These are phyloP conservation scores for Phalacrocorax carbo DNA, from an alignment of 2,113 vertebrate species.

Conservation along the genomic window DNA sequence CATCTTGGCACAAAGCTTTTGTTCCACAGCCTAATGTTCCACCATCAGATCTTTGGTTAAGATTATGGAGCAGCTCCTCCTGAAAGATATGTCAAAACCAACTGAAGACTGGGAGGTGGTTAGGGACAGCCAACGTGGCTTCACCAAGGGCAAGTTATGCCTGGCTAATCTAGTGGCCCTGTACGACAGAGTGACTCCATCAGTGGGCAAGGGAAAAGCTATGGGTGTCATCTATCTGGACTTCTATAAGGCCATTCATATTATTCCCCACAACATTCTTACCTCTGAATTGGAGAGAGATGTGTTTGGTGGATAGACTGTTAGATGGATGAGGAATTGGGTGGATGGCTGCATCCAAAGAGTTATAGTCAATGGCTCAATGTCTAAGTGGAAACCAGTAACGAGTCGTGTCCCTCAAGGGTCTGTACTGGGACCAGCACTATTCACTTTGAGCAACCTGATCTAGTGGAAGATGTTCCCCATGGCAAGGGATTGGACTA, in stretches of 20 bases:
- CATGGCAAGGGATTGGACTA: not conserved
- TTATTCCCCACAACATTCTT: rapidly evolving
- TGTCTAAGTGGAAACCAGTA: not conserved
- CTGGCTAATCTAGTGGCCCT: not conserved
- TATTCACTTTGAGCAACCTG: not conserved
- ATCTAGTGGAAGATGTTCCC: not conserved
- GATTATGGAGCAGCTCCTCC: not conserved
- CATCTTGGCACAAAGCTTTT: not conserved
- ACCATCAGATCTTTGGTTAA: not conserved
- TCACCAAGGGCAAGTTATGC: not conserved
- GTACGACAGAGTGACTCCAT: not conserved
- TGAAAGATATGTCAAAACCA: not conserved
- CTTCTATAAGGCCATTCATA: not conserved
- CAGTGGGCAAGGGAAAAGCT: not conserved
- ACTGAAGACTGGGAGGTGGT: not conserved
- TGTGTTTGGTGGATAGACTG: not conserved
- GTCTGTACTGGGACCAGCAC: rapidly evolving
- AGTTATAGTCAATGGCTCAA: not conserved
- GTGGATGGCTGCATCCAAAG: not conserved
- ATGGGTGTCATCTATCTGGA: not conserved
- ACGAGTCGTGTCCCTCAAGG: rapidly evolving
- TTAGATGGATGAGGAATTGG: not conserved
- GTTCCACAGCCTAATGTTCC: not conserved
- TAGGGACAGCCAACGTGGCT: not conserved
- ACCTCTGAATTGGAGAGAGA: not conserved